These are phyloP conservation scores for Cassiopea andromeda DNA, from an alignment of 30 jellyfish, hydroid and myxozoan genomes.

Conservation along the genomic window DNA sequence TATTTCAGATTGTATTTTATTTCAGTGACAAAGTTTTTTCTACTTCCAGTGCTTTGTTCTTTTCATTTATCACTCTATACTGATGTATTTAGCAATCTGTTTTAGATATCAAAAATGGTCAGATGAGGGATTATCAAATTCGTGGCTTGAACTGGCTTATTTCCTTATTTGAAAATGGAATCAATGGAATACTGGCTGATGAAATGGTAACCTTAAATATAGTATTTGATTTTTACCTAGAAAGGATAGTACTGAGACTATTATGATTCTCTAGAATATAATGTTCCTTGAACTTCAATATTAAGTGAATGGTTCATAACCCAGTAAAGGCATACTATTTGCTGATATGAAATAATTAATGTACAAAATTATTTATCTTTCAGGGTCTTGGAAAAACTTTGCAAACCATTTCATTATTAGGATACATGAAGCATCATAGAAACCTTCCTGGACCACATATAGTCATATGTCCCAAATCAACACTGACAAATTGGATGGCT, in stretches of 20 bases:
- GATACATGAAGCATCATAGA: constrained; percentile 98
- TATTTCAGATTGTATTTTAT: too few species aligned
- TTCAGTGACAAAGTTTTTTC: too few species aligned
- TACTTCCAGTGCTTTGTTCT: too few species aligned
- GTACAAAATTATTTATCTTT: not conserved
- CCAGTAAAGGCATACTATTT: too few species aligned
- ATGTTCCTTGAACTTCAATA: too few species aligned
- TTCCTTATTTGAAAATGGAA: constrained; percentile 96
- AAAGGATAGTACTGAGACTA: not conserved
- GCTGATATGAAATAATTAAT: too few species aligned
- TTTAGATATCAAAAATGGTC: constrained; percentile 88
- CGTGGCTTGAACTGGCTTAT: constrained; percentile 99
- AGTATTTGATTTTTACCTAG: not conserved
- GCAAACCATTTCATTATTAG: constrained; percentile 94
- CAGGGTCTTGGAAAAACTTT: constrained; percentile 99
- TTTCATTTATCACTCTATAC: too few species aligned
- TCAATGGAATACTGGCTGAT: constrained; percentile 99
- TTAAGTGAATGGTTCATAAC: too few species aligned
- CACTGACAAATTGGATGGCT: constrained; percentile 98
- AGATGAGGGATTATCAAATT: constrained; percentile 95
- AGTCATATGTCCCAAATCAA: constrained; percentile 98
- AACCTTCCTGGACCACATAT: constrained; percentile 99
- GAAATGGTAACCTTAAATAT: constrained; percentile 82
- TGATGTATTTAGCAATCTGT: not conserved
- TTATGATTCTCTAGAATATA: not conserved